Evolutionary conservation across 2,888 invertebrate species (phyloP).

Genomic region (Hydroisotoma schaefferi): DNA sequence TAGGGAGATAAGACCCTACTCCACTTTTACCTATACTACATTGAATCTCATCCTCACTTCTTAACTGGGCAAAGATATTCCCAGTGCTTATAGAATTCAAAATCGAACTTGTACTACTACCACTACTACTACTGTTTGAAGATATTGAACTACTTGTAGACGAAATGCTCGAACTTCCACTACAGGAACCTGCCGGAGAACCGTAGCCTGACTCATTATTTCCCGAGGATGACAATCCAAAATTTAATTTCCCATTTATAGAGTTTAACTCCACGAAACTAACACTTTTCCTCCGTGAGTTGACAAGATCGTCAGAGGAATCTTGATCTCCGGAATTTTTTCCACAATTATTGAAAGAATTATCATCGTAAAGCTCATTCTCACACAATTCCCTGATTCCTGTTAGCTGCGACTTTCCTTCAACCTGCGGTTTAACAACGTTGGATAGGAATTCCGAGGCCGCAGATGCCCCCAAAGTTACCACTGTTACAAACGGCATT

Average conservation of each 20-base stretch:
- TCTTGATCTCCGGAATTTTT: background rate
- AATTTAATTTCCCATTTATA: constrained; percentile 11
- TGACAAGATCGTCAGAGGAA: constrained; percentile 15
- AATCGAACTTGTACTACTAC: background rate
- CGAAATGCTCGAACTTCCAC: constrained; percentile 29
- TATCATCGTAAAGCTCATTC: constrained; percentile 34
- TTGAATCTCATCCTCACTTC: constrained; percentile 7
- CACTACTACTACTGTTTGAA: constrained; percentile 4
- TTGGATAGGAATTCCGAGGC: constrained; percentile 40
- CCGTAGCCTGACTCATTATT: constrained; percentile 23
- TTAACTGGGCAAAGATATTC: background rate
- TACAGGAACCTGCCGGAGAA: constrained; percentile 11
- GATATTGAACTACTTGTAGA: constrained; percentile 13
- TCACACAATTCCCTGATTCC: constrained; percentile 44
- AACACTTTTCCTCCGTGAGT: constrained; percentile 41
- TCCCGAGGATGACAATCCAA: constrained; percentile 4
- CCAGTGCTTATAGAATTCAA: background rate
- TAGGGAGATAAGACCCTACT: background rate
- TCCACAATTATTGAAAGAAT: constrained; percentile 18
- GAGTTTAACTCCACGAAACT: constrained; percentile 43
- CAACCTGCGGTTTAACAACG: constrained; percentile 28
- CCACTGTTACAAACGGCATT: constrained; percentile 48
- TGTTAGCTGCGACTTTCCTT: constrained; percentile 32
- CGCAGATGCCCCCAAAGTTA: constrained; percentile 45
- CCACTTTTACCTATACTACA: background rate